Conservation (phyloP, 1,140 invertebrate species). For the Ceratina calcarata region DNA sequence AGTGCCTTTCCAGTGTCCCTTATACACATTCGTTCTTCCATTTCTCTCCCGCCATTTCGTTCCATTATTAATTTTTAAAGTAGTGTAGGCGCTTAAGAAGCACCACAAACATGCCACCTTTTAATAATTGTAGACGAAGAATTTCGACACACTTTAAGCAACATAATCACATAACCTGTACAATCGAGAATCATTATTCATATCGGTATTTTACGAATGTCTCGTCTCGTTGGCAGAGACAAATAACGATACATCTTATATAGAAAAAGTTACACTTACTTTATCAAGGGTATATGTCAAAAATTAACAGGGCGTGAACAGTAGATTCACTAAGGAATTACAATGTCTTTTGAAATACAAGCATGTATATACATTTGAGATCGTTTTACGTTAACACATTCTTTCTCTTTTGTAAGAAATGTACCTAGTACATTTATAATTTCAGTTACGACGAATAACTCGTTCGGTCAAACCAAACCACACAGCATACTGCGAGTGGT, state of each 20-base stretch:
- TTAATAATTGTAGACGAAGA: not conserved
- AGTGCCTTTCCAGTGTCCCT: conserved; percentile 89
- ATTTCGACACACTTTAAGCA: conserved; percentile 3
- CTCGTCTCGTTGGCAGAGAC: not conserved
- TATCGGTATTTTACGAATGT: not conserved
- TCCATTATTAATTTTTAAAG: conserved; percentile 56
- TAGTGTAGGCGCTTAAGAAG: conserved; percentile 14
- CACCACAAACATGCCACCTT: conserved; percentile 19
- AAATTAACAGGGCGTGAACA: not conserved
- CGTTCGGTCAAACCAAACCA: not conserved
- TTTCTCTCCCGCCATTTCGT: conserved; percentile 83
- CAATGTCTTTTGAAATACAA: conserved; percentile 5
- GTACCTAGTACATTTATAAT: conserved; percentile 3
- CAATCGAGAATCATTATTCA: conserved; percentile 10
- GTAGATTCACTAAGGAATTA: not conserved
- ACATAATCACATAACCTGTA: conserved; percentile 53
- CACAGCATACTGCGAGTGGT: conserved; percentile 7
- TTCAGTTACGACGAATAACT: conserved; percentile 13
- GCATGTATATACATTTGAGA: not conserved
- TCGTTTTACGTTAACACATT: conserved; percentile 8
- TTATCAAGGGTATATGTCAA: not conserved
- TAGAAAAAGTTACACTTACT: not conserved
- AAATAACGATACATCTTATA: not conserved
- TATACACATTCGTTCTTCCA: conserved; percentile 91
- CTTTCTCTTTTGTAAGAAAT: not conserved